Conservation (phyloP, 2,888 invertebrate genomes). For the Neelides folsomi region DNA sequence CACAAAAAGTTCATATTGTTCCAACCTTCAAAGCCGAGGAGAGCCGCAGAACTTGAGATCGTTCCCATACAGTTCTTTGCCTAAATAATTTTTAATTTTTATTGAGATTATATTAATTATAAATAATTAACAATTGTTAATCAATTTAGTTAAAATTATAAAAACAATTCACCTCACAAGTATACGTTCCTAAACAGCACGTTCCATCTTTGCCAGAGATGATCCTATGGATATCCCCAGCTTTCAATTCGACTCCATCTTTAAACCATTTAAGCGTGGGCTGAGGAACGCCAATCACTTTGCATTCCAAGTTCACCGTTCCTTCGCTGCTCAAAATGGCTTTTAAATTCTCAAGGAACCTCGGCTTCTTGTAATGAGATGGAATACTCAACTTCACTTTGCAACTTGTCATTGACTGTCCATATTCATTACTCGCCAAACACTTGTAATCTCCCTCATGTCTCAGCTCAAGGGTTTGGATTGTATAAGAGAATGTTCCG, state of each 20-base stretch:
- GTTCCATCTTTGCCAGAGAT: conserved; percentile 81
- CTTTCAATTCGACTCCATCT: conserved; percentile 74
- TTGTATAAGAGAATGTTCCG: conserved; percentile 58
- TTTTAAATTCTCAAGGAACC: conserved; percentile 68
- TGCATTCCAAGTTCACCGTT: conserved; percentile 81
- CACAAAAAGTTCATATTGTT: background rate
- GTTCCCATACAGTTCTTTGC: conserved; percentile 62
- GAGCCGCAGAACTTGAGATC: conserved; percentile 72
- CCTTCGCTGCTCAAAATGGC: conserved; percentile 77
- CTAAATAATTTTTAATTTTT: background rate
- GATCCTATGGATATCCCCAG: conserved; percentile 80
- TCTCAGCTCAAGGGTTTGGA: conserved; percentile 59
- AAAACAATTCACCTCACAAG: conserved; percentile 59
- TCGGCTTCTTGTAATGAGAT: conserved; percentile 73
- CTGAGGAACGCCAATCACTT: conserved; percentile 38
- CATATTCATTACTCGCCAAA: conserved; percentile 74
- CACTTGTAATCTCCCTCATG: conserved; percentile 83
- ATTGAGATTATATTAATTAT: background rate
- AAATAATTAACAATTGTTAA: background rate
- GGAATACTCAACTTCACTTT: conserved; percentile 72
- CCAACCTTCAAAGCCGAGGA: conserved; percentile 72
- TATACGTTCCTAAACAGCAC: conserved; percentile 77
- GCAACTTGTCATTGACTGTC: conserved; percentile 75
- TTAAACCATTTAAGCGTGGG: conserved; percentile 63
- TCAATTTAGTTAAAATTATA: background rate